Evolutionary conservation across 2,888 invertebrate species (phyloP), one percentile per base, ranked within the genome.

Genomic region (Andrena hattorfiana): DNA sequence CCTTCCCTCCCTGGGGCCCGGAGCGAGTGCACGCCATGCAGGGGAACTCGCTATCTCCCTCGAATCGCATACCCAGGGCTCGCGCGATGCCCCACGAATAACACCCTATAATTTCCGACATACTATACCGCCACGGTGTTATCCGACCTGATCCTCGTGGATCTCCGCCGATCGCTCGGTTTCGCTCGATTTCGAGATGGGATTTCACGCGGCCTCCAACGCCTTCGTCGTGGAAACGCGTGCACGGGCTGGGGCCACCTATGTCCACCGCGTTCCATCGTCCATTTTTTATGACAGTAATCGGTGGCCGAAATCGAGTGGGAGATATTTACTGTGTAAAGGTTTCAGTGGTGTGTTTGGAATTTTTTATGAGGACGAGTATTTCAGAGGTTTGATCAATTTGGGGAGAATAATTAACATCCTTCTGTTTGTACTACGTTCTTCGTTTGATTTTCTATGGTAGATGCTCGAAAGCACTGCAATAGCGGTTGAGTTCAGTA

Each of bases 61-160:
- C 86, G 90, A 90, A 92, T 92, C 92, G 92, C 91, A 86, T 85
- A 91, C 90, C 88, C 89, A 88, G 89, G 48, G 89, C 91, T 87
- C 87, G 87, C 84, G 87, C 85, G 88, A 86, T 90, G 85, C 87
- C 81, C 85, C 89, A 90, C 88, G 90, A 89, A 91, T 92, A 92
- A 92, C 92, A 92, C 92, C 92, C 92, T 92, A 90, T 92, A 92
- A 92, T 92, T 92, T 92, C 90, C 92, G 91, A 92, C 91, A 92
- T 92, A 91, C 90, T 92, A 90, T 84, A 91, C 92, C 91, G 87
- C 81, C 87, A 67, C 76, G 80, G 70, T 83, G 87, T 91, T 92
- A 92, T 92, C 91, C 90, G 85, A 81, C 23, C 82, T 88, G 91
- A 92, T 92, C 91, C 90, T 74, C 85, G 73, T 83, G 89, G 88